Evolutionary conservation across 2,797 vertebrate genomes (phyloP).

Genomic region (Linurgus olivaceus): DNA sequence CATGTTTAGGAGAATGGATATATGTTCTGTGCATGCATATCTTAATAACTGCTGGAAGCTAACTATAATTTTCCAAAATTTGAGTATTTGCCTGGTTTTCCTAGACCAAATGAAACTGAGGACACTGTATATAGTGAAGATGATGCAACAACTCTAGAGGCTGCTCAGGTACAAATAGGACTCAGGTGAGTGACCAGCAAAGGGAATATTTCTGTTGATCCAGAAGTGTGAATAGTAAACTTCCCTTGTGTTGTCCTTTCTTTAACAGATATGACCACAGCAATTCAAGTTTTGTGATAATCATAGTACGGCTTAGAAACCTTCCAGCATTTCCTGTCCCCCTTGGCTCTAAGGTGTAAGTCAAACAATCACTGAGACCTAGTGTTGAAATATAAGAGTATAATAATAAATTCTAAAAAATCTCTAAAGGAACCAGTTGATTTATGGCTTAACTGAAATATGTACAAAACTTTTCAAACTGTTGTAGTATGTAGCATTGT

Average conservation of each 20-base stretch:
- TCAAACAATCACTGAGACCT: slow-evolving; percentile 16
- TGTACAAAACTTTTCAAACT: not conserved
- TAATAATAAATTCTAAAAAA: not conserved
- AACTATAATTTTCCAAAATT: not conserved
- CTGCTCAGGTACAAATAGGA: slow-evolving; percentile 80
- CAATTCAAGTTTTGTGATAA: slow-evolving; percentile 79
- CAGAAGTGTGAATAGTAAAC: not conserved
- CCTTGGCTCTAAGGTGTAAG: slow-evolving; percentile 81
- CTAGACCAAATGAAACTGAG: slow-evolving; percentile 76
- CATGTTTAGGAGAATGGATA: not conserved
- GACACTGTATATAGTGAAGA: slow-evolving; percentile 73
- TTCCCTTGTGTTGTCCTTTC: slow-evolving; percentile 9
- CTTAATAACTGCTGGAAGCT: not conserved
- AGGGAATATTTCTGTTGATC: not conserved
- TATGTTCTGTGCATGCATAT: not conserved
- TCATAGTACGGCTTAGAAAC: slow-evolving; percentile 74
- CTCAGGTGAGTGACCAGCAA: slow-evolving; percentile 68
- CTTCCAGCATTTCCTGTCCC: slow-evolving; percentile 70
- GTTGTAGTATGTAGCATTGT: not conserved
- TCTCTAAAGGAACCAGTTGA: not conserved
- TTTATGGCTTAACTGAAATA: not conserved
- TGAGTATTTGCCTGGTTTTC: not conserved
- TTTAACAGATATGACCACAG: slow-evolving; percentile 75
- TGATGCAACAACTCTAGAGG: slow-evolving; percentile 60
- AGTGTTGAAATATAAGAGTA: not conserved